phyloP scores from a whole-genome alignment of 1,140 invertebrate species.

The Riptortus pedestris region DNA sequence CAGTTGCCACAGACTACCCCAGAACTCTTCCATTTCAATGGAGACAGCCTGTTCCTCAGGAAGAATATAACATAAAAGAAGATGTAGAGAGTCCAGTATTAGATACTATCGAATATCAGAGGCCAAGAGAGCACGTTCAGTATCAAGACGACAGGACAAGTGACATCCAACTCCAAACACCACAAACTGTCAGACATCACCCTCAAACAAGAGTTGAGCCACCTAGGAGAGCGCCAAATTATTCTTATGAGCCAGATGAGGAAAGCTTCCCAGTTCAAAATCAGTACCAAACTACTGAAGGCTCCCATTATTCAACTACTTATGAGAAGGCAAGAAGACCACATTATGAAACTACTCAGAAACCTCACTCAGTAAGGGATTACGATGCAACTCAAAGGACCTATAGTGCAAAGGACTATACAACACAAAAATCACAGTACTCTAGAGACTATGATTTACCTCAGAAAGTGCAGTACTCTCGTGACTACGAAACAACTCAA shows the following conservation, averaged over 20 bases:
- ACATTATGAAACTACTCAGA: constrained; percentile 8
- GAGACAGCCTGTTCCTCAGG: not conserved
- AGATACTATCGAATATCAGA: not conserved
- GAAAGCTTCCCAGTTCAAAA: not conserved
- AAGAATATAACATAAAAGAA: not conserved
- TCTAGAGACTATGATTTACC: not conserved
- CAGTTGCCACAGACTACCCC: not conserved
- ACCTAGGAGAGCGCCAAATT: constrained; percentile 11
- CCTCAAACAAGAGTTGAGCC: not conserved
- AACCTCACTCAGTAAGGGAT: not conserved
- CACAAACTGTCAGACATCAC: not conserved
- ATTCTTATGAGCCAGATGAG: constrained; percentile 7
- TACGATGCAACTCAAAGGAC: not conserved
- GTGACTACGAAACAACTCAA: constrained; percentile 7
- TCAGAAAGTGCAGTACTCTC: not conserved
- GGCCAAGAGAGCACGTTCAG: no score
- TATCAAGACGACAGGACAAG: not conserved
- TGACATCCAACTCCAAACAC: not conserved
- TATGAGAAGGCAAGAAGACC: not conserved
- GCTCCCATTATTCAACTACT: not conserved
- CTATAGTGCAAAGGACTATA: not conserved
- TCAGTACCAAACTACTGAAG: not conserved
- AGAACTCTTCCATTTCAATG: not conserved
- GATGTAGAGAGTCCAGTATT: not conserved
- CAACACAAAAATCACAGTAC: not conserved